These are phyloP conservation scores for Montipora capitata DNA, from an alignment of 92 coral and sea anemone species.

Conservation along the genomic window DNA sequence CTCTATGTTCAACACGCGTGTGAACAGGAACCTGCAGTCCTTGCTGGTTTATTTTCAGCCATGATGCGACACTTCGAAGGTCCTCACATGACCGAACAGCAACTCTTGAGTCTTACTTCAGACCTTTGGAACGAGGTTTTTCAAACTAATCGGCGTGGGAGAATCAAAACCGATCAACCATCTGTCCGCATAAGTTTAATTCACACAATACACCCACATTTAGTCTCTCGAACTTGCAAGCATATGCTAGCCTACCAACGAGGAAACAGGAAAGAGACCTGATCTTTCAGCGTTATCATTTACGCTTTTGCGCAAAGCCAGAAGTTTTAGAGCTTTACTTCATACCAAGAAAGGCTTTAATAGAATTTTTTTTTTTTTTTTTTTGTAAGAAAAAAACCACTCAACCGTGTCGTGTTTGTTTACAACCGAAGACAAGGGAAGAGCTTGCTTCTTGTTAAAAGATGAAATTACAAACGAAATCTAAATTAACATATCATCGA, in stretches of 20 bases:
- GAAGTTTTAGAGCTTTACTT: too few relatives aligned
- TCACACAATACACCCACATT: neutral
- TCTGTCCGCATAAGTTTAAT: too few relatives aligned
- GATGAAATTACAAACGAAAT: too few relatives aligned
- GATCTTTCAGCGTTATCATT: too few relatives aligned
- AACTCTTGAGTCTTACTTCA: neutral
- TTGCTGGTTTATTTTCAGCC: slow-evolving; percentile 2
- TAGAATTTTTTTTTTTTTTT: too few relatives aligned
- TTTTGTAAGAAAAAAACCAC: too few relatives aligned
- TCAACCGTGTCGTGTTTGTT: too few relatives aligned
- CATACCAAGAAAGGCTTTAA: too few relatives aligned
- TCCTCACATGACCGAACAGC: slow-evolving; percentile 32
- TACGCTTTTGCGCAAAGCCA: too few relatives aligned
- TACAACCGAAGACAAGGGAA: too few relatives aligned
- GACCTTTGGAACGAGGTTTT: slow-evolving; percentile 18
- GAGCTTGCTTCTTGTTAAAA: too few relatives aligned
- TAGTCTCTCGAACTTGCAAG: neutral
- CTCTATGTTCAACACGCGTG: neutral
- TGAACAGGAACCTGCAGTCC: neutral
- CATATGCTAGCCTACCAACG: neutral
- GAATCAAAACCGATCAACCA: too few relatives aligned
- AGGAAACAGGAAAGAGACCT: neutral
- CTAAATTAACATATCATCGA: neutral
- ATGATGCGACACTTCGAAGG: slow-evolving; percentile 22
- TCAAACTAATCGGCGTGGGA: neutral